phyloP scores from a whole-genome alignment of 35 echinoderm and acorn worm genomes.

The Lytechinus pictus region DNA sequence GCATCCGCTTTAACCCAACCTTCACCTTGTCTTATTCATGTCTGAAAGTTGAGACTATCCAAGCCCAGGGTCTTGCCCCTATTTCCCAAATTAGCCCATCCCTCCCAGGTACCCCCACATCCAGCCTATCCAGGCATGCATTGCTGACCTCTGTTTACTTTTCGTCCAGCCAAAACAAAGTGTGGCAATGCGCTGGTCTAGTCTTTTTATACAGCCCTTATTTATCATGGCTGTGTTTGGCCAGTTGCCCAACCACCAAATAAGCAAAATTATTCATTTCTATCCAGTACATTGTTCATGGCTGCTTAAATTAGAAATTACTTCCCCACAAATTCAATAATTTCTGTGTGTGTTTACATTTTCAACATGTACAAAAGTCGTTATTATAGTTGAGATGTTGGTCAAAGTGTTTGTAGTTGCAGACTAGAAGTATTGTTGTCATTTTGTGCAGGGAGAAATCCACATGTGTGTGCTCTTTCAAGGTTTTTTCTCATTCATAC shows the following conservation, averaged over 20 bases:
- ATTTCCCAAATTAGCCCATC: conserved; percentile 11
- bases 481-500: neutral
- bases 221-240: neutral
- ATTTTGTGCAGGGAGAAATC: neutral
- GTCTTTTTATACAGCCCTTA: neutral
- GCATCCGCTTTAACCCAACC: neutral
- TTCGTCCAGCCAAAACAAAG: neutral
- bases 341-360: neutral
- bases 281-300: no score
- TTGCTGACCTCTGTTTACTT: neutral
- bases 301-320: no score
- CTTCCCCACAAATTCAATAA: neutral
- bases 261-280: neutral
- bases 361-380: no score
- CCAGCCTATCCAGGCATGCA: neutral
- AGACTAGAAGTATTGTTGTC: neutral
- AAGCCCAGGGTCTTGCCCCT: neutral
- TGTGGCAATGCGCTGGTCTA: neutral
- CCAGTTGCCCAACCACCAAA: neutral
- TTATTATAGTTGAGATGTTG: neutral
- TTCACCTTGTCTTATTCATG: neutral
- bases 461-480: conserved; percentile 9
- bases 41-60: neutral
- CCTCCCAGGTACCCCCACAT: neutral
- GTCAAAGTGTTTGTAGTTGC: neutral